These are phyloP conservation scores for Desoria tigrina DNA, from an alignment of 2,888 invertebrate genomes.

Conservation along the genomic window DNA sequence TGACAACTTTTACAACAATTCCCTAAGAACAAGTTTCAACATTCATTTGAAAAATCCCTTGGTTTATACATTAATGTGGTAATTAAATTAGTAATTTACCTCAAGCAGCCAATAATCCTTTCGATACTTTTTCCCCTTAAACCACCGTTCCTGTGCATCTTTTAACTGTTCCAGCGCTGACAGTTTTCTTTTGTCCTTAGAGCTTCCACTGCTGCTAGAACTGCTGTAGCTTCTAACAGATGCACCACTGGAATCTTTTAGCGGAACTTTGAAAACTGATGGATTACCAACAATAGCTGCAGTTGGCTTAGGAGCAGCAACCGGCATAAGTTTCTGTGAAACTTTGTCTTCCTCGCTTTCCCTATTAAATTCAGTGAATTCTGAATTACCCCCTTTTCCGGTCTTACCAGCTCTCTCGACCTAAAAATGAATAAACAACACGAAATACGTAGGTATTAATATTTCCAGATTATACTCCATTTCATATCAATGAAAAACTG, in stretches of 20 bases:
- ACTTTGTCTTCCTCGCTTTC: slow-evolving; percentile 71
- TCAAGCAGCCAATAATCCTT: slow-evolving; percentile 86
- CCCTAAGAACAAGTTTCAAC: slow-evolving; percentile 56
- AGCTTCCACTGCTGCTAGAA: slow-evolving; percentile 18
- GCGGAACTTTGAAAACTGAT: slow-evolving; percentile 45
- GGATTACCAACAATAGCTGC: slow-evolving; percentile 22
- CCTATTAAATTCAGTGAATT: slow-evolving; percentile 69
- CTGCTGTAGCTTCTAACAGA: slow-evolving; percentile 34
- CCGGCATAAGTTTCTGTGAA: slow-evolving; percentile 60
- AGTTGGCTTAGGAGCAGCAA: slow-evolving; percentile 24
- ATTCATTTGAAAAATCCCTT: background rate
- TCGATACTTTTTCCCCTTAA: slow-evolving; percentile 68
- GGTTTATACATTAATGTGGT: too few relatives aligned
- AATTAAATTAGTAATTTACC: slow-evolving; percentile 41
- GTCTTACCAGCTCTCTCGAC: slow-evolving; percentile 66
- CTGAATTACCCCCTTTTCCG: slow-evolving; percentile 60
- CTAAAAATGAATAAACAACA: slow-evolving; percentile 36
- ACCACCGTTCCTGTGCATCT: slow-evolving; percentile 72
- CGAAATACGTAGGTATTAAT: too few relatives aligned
- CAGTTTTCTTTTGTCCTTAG: slow-evolving; percentile 55
- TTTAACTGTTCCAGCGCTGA: slow-evolving; percentile 79
- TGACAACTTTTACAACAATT: slow-evolving; percentile 84
- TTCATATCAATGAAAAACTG: too few relatives aligned
- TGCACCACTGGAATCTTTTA: slow-evolving; percentile 17
- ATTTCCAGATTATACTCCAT: too few relatives aligned